Percentiles rank a stretch among this genome's conserved stretches.
These are phyloP conservation scores for Olivierus martensii DNA, from an alignment of 1,140 invertebrate species.

Conservation along the genomic window DNA sequence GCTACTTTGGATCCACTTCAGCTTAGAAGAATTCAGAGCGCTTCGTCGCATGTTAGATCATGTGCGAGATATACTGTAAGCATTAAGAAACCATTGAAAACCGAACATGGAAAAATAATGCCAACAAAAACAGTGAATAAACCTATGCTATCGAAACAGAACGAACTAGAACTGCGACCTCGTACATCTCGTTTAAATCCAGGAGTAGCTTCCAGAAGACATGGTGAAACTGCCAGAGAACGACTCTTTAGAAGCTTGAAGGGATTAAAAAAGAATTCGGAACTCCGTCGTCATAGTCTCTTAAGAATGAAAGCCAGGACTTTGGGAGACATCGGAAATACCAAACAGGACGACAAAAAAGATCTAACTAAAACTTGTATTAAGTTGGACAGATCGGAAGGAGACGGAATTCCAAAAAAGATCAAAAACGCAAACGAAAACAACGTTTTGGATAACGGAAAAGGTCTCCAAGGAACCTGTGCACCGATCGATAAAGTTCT, in stretches of 20 bases:
- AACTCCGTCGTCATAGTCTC: background rate
- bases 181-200: background rate
- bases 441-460: too few relatives aligned
- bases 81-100: constrained; percentile 13
- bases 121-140: constrained; percentile 11
- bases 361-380: background rate
- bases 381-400: background rate
- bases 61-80: constrained; percentile 14
- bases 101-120: constrained; percentile 12
- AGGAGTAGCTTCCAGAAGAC: constrained; percentile 3
- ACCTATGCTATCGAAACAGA: background rate
- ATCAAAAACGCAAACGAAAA: background rate
- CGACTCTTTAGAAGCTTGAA: constrained; percentile 18
- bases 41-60: constrained; percentile 13
- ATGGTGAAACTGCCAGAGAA: constrained; percentile 17
- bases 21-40: too few relatives aligned
- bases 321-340: constrained; percentile 1
- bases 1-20: background rate
- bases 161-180: constrained; percentile 4
- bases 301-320: constrained; percentile 8
- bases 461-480: background rate
- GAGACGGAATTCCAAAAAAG: background rate
- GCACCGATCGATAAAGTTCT: background rate
- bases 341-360: background rate
- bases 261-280: constrained; percentile 16